These are phyloP conservation scores for Todus mexicanus DNA, from an alignment of 2,797 vertebrate species.

Conservation along the genomic window DNA sequence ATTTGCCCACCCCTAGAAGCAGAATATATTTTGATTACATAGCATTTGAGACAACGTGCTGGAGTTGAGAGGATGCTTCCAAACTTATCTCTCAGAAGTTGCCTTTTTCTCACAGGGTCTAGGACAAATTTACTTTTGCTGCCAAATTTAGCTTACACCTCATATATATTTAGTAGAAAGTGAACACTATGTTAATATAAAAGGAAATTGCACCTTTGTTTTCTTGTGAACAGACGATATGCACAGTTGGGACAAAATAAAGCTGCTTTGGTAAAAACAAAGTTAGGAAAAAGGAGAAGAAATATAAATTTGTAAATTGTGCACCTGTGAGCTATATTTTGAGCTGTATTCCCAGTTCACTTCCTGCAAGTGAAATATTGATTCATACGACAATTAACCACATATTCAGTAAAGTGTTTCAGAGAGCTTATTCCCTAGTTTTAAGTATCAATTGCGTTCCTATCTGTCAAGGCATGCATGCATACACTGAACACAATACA, in stretches of 20 bases:
- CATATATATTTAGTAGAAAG: not conserved
- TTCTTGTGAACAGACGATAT: not conserved
- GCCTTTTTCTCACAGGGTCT: not conserved
- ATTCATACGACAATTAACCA: conserved; percentile 39
- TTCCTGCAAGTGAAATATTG: conserved; percentile 12
- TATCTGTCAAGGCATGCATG: conserved; percentile 24
- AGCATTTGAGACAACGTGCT: not conserved
- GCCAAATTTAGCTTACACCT: not conserved
- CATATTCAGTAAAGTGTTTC: conserved; percentile 82
- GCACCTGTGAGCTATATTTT: not conserved
- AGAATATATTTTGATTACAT: not conserved
- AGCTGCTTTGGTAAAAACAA: not conserved
- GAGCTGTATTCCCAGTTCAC: not conserved
- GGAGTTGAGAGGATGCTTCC: not conserved
- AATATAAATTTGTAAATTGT: not conserved
- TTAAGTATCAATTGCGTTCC: conserved; percentile 56
- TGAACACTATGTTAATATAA: not conserved
- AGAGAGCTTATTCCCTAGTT: conserved; percentile 73
- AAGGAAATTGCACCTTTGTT: not conserved
- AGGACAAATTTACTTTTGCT: not conserved
- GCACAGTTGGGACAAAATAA: not conserved
- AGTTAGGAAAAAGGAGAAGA: not conserved
- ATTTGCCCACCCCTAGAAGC: not conserved
- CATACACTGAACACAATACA: conserved; percentile 73
- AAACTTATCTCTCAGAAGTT: not conserved